Evolutionary conservation across 2,888 invertebrate genomes (phyloP), one percentile per base, ranked within the genome.

Genomic region (Leptopilina myrica): DNA sequence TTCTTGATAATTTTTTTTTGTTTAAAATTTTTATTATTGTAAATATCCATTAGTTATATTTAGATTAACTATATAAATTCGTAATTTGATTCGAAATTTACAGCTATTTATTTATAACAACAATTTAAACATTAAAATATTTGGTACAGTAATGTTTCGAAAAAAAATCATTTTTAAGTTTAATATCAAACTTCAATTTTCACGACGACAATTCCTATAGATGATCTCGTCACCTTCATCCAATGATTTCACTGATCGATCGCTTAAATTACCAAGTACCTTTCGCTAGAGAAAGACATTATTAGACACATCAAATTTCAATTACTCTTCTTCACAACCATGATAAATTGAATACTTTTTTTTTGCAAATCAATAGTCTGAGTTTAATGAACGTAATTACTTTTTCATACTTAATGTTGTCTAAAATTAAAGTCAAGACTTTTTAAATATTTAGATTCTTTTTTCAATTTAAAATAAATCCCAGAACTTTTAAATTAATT

Each of bases 211-310:
- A 76, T 79, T 84, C 78, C 79, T 82, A 62, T 15, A 81, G 79
- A 64, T 82, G 80, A 84, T 81, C 77, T 79, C 77, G 79, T 82
- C 79, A 81, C 81, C 85, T 78, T 81, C 83, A 80, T 79, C 83
- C 82, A 77, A 76, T 79, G 79, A 85, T 79, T 79, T 80, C 80
- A 84, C 77, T 77, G 79, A 77, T 83, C 65, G 83, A 81, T 84
- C 83, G 79, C 79, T 79, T 84, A 83, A 82, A 84, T 83, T 82
- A 85, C 26, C 80, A 75, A 80, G 79, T 84, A 76, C 80, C 62
- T 84, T 85, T 84, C 80, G 81, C 85, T 86, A 86, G 82, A 85
- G 82, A 85, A 88, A 86, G 80, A 84, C 80, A 84, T 78, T 40
- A 86, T 85, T 81, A 85, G 81, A 85, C 82, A 85, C 77, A 82